Percentiles rank a stretch among this genome's conserved stretches.
These are phyloP conservation scores for Menura novaehollandiae DNA, from an alignment of 2,113 vertebrate genomes.

Conservation along the genomic window DNA sequence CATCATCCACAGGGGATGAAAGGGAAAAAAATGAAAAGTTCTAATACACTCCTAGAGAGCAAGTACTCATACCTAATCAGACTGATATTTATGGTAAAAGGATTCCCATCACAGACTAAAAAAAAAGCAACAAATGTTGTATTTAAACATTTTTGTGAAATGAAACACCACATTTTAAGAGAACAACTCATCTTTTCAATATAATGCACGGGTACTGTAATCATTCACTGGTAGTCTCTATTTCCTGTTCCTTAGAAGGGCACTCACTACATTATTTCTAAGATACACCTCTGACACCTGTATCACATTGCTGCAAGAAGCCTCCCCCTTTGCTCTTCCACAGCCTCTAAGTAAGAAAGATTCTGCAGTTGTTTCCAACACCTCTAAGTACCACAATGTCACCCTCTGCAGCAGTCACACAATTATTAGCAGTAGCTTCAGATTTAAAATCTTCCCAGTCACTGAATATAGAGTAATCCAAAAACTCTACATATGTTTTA, in stretches of 20 bases:
- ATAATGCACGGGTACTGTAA: accelerated
- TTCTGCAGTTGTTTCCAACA: neutral
- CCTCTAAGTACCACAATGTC: neutral
- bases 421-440: neutral
- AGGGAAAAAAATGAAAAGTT: neutral
- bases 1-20: neutral
- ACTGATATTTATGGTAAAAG: neutral
- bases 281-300: accelerated
- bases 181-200: neutral
- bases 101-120: neutral
- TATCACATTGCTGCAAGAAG: neutral
- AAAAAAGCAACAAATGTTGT: neutral
- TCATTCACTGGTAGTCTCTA: neutral
- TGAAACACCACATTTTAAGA: neutral
- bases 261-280: neutral
- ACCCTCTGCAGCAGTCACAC: neutral
- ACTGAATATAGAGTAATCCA: accelerated
- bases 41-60: neutral
- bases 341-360: neutral
- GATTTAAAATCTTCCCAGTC: neutral
- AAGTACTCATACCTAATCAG: neutral
- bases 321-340: neutral
- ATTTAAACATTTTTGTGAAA: neutral
- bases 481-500: accelerated
- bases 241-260: neutral